Percentiles rank a stretch among this genome's conserved stretches.
Evolutionary conservation across 2,113 vertebrate species (phyloP).

Genomic region (Pituophis catenifer): DNA sequence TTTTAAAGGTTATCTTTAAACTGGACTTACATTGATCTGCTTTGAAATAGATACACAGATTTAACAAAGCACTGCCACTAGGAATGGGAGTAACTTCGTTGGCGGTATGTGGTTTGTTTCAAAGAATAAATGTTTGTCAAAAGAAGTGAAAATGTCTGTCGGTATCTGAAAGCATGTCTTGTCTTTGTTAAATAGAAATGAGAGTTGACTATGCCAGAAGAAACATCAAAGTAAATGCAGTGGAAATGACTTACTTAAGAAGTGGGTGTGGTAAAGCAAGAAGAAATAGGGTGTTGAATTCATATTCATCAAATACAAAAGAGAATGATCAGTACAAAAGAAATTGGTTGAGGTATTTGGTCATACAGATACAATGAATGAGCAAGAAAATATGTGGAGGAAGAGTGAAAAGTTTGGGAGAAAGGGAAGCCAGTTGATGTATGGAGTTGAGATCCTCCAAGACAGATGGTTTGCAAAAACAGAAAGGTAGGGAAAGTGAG

Average conservation of each 20-base stretch:
- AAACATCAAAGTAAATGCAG: not conserved
- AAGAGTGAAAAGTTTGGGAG: not conserved
- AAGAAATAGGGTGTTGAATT: not conserved
- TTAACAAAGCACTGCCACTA: not conserved
- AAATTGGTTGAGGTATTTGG: not conserved
- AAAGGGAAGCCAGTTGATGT: not conserved
- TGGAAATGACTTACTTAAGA: not conserved
- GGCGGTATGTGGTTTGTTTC: not conserved
- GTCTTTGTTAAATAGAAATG: not conserved
- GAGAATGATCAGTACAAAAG: not conserved
- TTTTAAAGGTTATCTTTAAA: not conserved
- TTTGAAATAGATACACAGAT: not conserved
- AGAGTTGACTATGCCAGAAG: not conserved
- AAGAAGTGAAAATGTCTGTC: not conserved
- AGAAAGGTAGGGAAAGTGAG: not conserved
- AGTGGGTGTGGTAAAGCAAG: not conserved
- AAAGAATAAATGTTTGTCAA: not conserved
- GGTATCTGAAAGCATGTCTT: not conserved
- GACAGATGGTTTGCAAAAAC: not conserved
- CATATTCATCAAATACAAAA: not conserved
- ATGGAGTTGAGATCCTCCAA: not conserved
- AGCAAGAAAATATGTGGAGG: not conserved
- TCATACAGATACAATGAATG: not conserved
- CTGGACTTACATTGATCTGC: not conserved
- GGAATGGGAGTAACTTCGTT: not conserved